Conservation (phyloP, 2,888 invertebrate genomes). For the Eudasyphora cyanicolor region DNA sequence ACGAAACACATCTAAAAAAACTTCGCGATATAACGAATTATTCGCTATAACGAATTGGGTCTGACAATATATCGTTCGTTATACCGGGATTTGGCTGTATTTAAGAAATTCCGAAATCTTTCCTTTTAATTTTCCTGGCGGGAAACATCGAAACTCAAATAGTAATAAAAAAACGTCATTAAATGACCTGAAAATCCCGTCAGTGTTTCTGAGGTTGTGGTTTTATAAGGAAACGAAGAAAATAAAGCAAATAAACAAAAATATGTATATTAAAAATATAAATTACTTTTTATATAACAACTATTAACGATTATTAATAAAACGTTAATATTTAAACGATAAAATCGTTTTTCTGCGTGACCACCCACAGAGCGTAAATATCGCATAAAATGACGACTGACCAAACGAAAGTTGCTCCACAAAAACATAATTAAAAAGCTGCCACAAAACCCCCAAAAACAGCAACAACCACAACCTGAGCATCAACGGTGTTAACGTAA, state of each 20-base stretch:
- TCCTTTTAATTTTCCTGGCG: not conserved
- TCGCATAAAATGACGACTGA: too few species aligned
- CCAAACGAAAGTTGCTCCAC: too few species aligned
- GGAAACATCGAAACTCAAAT: not conserved
- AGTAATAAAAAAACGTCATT: not conserved
- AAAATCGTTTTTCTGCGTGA: constrained; percentile 26
- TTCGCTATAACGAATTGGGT: too few species aligned
- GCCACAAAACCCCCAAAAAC: constrained; percentile 24
- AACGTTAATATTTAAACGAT: constrained; percentile 38
- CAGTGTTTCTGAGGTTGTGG: not conserved
- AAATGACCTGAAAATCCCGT: not conserved
- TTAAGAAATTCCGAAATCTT: too few species aligned
- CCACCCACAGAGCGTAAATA: constrained; percentile 32
- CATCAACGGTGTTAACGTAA: too few species aligned
- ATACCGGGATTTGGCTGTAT: too few species aligned
- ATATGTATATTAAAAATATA: constrained; percentile 33
- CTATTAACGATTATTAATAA: constrained; percentile 50
- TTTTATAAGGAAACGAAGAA: too few species aligned
- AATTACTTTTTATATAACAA: constrained; percentile 13
- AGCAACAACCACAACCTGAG: constrained; percentile 7
- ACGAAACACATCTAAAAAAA: too few species aligned
- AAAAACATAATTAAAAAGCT: constrained; percentile 25
- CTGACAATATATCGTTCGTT: too few species aligned
- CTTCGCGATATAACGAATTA: too few species aligned
- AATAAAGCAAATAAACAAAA: not conserved